phyloP scores from a whole-genome alignment of 1,140 invertebrate genomes.

The Chymomyza costata region DNA sequence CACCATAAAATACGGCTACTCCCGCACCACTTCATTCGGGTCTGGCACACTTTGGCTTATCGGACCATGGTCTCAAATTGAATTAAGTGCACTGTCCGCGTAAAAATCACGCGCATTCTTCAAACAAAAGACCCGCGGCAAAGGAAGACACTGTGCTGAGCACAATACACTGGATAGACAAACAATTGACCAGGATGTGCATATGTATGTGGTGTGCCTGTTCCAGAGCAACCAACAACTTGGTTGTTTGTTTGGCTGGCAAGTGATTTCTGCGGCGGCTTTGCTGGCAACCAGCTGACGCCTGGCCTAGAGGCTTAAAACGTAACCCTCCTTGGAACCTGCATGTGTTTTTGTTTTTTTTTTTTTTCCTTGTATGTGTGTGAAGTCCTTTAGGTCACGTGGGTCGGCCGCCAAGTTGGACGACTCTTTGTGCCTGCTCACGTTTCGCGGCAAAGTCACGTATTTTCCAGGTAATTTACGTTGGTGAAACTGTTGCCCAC shows the following conservation, averaged over 20 bases:
- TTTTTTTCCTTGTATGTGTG: slow-evolving; percentile 19
- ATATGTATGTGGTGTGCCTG: slow-evolving; percentile 1
- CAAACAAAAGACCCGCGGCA: slow-evolving; percentile 2
- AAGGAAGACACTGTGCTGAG: neutral
- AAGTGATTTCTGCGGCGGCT: too few species aligned
- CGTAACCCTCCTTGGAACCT: slow-evolving; percentile 23
- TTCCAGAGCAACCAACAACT: too few species aligned
- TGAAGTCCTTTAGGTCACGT: slow-evolving; percentile 39
- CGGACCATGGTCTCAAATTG: slow-evolving; percentile 31
- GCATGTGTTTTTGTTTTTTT: slow-evolving; percentile 41
- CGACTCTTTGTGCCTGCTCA: slow-evolving; percentile 33
- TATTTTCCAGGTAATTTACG: slow-evolving; percentile 73
- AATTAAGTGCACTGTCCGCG: slow-evolving; percentile 53
- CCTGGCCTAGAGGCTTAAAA: too few species aligned
- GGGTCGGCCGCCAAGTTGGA: too few species aligned
- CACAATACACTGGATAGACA: slow-evolving; percentile 1
- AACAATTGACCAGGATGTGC: slow-evolving; percentile 16
- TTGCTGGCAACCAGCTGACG: too few species aligned
- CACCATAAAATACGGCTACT: too few species aligned
- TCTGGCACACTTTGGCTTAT: slow-evolving; percentile 28
- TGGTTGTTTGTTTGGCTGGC: too few species aligned
- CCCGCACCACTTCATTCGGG: too few species aligned
- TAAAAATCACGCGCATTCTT: slow-evolving; percentile 52
- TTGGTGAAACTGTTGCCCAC: slow-evolving; percentile 70
- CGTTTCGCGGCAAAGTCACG: slow-evolving; percentile 65